phyloP scores from a whole-genome alignment of 2,888 invertebrate genomes.

The Diachrysia chrysitis region DNA sequence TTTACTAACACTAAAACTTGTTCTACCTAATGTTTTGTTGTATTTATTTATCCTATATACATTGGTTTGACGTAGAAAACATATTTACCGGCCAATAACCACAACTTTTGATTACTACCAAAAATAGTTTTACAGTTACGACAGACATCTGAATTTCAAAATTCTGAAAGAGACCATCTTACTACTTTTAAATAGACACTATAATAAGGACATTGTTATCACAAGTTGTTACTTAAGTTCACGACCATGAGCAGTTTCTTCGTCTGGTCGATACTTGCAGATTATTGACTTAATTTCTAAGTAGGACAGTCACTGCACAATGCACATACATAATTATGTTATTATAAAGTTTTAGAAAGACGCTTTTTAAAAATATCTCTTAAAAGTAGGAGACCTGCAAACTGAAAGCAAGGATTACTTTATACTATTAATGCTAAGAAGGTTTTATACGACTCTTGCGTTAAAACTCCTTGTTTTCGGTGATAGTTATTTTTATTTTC shows the following conservation, averaged over 20 bases:
- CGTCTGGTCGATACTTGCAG: constrained; percentile 45
- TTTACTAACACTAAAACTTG: constrained; percentile 1
- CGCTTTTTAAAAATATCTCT: constrained; percentile 4
- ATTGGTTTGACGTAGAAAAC: too few species aligned
- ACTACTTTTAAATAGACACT: not conserved
- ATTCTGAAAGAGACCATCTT: too few species aligned
- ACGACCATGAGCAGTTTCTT: constrained; percentile 19
- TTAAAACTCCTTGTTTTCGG: constrained; percentile 13
- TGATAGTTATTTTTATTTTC: too few species aligned
- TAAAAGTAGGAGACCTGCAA: too few species aligned
- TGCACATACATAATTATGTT: constrained; percentile 39
- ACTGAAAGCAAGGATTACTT: too few species aligned
- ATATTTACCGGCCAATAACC: too few species aligned
- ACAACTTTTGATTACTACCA: too few species aligned
- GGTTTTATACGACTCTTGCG: constrained; percentile 15
- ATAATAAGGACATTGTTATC: not conserved
- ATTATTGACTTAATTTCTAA: constrained; percentile 38
- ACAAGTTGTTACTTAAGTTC: constrained; percentile 2
- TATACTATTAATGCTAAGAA: too few species aligned
- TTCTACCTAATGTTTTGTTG: not conserved
- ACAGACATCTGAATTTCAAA: too few species aligned
- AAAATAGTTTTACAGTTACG: too few species aligned
- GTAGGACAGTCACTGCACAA: constrained; percentile 38
- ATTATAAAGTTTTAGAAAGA: constrained; percentile 16
- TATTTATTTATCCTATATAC: not conserved